Base-by-base conservation (phyloP, 2,888 invertebrate genomes). In the Fragum fragum region DNA sequence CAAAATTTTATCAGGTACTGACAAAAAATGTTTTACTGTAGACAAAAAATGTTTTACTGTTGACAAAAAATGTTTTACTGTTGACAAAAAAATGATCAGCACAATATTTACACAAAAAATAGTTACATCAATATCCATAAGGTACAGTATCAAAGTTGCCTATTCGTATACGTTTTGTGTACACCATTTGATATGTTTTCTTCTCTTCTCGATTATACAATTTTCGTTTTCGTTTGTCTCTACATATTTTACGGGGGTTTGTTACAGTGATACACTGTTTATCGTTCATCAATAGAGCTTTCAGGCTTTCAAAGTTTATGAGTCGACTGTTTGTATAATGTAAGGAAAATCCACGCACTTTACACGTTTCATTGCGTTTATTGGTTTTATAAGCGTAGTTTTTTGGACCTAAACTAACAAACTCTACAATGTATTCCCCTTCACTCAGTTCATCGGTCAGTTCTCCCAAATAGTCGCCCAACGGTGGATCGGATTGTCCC, bases 181-280 rank as follows among this genome's bases (percentile, higher is more conserved):
- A 86, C 28, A 87, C 82, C 75, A 85, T 79, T 32, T 71, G 81
- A 74, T 81, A 79, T 18, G 61, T 68, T 69, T 83, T 84, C 97
- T 93, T 21, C 75, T 87, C 87, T 68, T 61, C 42, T 36, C 96
- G 96, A 94, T 97, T 97, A 95, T 96, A 96, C 82, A 98, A 29
- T 68, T 74, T 78, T 28, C 78, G 96, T 91, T 96, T 96, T 80
- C 97, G 97, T 95, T 96, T 97, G 91, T 97, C 74, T 53, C 87
- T 70, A 16, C 59, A 78, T 42, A 86, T 86, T 76, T 87, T 87
- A n/a, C 55, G 52, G 23, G 79, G 79, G 66, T 84, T 84, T 23
- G 68, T 77, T 11, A 75, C 39, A 1, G 53, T 70, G 23, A 84
- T 79, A 16, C n/a, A 47, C 29, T 47, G 5, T 21, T 75, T 52